Evolutionary conservation across 2,797 vertebrate species (phyloP).

Genomic region (Pogoniulus pusillus): DNA sequence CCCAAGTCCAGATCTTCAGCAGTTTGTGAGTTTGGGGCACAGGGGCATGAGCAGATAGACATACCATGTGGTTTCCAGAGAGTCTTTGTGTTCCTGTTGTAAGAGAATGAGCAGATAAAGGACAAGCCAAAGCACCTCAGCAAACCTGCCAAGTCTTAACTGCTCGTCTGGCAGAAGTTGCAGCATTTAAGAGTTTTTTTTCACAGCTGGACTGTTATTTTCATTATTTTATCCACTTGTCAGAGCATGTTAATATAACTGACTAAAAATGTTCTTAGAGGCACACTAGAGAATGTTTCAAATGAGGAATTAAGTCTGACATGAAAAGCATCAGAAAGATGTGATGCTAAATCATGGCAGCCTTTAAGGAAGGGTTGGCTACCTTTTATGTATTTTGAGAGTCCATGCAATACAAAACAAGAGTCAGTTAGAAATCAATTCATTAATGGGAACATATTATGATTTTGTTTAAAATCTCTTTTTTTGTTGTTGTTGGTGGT

Average conservation of each 20-base stretch:
- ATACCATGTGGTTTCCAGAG: neutral
- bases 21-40: neutral
- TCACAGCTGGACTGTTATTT: neutral
- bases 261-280: neutral
- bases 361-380: neutral
- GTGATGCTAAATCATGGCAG: neutral
- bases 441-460: neutral
- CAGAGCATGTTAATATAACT: neutral
- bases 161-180: neutral
- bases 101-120: neutral
- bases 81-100: neutral
- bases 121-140: neutral
- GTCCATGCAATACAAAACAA: neutral
- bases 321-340: neutral
- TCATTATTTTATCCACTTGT: conserved; percentile 8
- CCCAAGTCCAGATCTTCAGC: neutral
- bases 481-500: too few species aligned
- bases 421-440: neutral
- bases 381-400: neutral
- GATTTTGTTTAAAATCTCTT: neutral
- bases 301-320: neutral
- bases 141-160: neutral
- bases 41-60: neutral
- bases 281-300: neutral
- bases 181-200: conserved; percentile 1